A percentile compares a stretch with the other conserved stretches of the same genome.
Evolutionary conservation across 2,797 vertebrate genomes (phyloP).

Genomic region (Gambelia wislizenii): DNA sequence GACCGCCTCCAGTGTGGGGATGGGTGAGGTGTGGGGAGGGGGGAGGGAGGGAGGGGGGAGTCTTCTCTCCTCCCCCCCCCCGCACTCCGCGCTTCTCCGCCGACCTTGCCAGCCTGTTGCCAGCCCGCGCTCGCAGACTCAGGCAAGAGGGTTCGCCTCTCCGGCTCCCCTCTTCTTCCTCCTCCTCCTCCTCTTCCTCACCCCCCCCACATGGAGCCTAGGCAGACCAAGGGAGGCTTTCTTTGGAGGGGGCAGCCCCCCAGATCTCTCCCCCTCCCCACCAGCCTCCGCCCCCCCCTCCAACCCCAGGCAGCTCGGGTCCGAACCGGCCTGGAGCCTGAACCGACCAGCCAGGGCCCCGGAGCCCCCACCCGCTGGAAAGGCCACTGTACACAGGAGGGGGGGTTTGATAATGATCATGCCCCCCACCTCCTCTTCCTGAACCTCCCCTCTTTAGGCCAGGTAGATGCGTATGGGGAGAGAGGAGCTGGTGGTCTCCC

Average conservation of each 20-base stretch:
- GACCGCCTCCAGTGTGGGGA: neutral
- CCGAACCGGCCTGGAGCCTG: slow-evolving; percentile 71
- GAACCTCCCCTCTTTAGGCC: neutral
- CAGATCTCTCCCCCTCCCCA: slow-evolving; percentile 42
- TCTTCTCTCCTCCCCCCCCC: neutral
- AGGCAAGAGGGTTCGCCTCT: slow-evolving; percentile 57
- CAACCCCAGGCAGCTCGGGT: slow-evolving; percentile 60
- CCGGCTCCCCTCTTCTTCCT: slow-evolving; percentile 37
- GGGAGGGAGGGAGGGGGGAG: slow-evolving; percentile 15
- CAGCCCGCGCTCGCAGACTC: slow-evolving; percentile 10
- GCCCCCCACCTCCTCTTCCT: too few relatives aligned
- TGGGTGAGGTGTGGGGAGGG: neutral
- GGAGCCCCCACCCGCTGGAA: too few relatives aligned
- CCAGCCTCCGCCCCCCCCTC: neutral
- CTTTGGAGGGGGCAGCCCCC: slow-evolving; percentile 30
- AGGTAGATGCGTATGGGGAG: too few relatives aligned
- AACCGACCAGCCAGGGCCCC: too few relatives aligned
- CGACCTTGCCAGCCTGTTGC: slow-evolving; percentile 36
- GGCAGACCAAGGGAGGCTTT: slow-evolving; percentile 58
- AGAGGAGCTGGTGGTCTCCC: too few relatives aligned
- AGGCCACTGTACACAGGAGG: too few relatives aligned
- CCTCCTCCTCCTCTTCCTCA: too few relatives aligned
- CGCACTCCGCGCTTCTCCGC: neutral
- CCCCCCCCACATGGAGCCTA: slow-evolving; percentile 45
- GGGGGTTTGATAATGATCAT: too few relatives aligned